Evolutionary conservation across 2,888 invertebrate genomes (phyloP), one percentile per base, ranked within the genome.

Genomic region (Lymantria dispar): DNA sequence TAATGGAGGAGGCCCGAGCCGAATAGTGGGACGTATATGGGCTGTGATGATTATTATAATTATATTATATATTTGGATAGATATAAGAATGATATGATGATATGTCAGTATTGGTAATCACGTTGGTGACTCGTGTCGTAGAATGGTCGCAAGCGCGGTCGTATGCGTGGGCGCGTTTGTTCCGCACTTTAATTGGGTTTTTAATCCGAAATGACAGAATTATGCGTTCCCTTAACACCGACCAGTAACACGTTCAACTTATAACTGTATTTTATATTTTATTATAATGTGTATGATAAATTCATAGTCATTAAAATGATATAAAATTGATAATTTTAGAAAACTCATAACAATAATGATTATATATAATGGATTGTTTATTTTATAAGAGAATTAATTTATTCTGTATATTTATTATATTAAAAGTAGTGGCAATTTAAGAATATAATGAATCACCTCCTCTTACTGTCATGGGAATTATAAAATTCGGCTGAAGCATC

Each of bases 161-260:
- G 74, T 72, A 63, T 74, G 73, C 63, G 71, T 52, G 47, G 33
- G 43, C 51, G 44, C 50, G 62, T 56, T 58, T 59, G 62, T 64
- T 58, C 62, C 54, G 38, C 42, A 38, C 66, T 68, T 69, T 74
- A 74, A 74, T 74, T 74, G 67, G 73, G 70, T 72, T 70, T 74
- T 74, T 73, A 74, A 74, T 74, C 68, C 68, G 56, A 64, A 65
- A 62, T 72, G 74, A 74, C 74, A 72, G 69, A 64, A 60, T 60
- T 59, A 59, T 60, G 60, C 58, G 45, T 54, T 54, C 52, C 54
- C 51, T 47, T 43, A 60, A 48, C 45, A 62, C 45, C 52, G 49
- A 55, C 48, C 50, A 45, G 52, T 49, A 52, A 30, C 40, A 9
- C 36, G 37, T 37, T 29, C 42, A 45, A 45, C 30, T 45, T 48